Conservation (phyloP, 2,797 vertebrate genomes). For the Champsocephalus esox region DNA sequence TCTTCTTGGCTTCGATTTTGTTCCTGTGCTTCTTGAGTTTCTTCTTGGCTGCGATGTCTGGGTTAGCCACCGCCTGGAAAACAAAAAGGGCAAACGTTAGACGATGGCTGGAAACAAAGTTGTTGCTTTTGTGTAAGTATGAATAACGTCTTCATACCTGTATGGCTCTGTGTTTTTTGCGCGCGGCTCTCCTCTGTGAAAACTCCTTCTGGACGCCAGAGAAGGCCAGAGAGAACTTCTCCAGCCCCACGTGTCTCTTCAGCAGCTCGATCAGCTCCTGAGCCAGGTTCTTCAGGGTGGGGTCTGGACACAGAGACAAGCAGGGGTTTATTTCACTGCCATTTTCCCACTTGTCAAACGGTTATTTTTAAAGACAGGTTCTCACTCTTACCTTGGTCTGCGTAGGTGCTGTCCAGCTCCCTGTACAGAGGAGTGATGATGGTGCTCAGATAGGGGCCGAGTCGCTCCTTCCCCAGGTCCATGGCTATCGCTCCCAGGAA, state of each 20-base stretch:
- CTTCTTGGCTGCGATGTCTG: constrained; percentile 94
- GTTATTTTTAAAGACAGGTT: too few species aligned
- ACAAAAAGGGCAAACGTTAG: neutral
- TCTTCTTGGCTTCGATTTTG: constrained; percentile 94
- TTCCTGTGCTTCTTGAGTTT: constrained; percentile 96
- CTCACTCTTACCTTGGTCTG: constrained; percentile 90
- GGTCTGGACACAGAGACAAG: constrained; percentile 81
- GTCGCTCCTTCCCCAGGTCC: constrained; percentile 90
- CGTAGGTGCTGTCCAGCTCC: constrained; percentile 96
- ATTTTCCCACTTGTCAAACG: neutral
- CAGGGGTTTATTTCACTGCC: neutral
- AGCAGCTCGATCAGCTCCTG: constrained; percentile 97
- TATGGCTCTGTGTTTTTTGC: constrained; percentile 91
- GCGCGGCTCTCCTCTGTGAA: constrained; percentile 85
- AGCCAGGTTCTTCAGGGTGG: constrained; percentile 93
- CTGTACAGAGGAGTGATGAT: constrained; percentile 92
- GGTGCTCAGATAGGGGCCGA: constrained; percentile 89
- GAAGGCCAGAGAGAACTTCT: constrained; percentile 92
- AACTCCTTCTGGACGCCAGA: constrained; percentile 93
- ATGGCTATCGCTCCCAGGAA: constrained; percentile 93
- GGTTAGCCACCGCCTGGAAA: constrained; percentile 92
- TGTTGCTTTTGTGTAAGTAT: fast-evolving
- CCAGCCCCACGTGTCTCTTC: constrained; percentile 92
- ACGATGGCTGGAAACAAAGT: neutral
- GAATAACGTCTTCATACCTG: constrained; percentile 83